phyloP scores from a whole-genome alignment of 2,797 vertebrate species.

The Cygnus olor region DNA sequence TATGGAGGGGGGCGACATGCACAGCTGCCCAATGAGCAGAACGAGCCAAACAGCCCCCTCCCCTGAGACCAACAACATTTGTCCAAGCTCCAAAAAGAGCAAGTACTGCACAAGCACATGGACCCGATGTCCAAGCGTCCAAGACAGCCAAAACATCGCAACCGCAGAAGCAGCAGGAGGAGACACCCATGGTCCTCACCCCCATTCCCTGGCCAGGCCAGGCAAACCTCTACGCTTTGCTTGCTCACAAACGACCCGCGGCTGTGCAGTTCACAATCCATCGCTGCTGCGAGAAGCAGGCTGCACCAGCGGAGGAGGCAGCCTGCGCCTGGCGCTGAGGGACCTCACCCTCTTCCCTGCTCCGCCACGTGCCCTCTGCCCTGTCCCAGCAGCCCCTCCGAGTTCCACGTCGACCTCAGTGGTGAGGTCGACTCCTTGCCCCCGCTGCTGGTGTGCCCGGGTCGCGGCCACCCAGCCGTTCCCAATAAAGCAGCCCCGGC shows the following conservation, averaged over 20 bases:
- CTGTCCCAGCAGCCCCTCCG: not conserved
- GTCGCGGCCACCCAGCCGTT: not conserved
- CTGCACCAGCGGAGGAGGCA: not conserved
- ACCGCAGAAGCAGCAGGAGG: not conserved
- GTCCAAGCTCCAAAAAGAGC: not conserved
- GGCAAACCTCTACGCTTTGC: not conserved
- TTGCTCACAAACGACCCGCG: not conserved
- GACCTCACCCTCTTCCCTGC: not conserved
- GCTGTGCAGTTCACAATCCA: too few relatives aligned
- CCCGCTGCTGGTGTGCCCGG: not conserved
- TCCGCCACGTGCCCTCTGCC: not conserved
- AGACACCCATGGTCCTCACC: too few relatives aligned
- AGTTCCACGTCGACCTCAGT: not conserved
- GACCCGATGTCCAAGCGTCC: accelerated
- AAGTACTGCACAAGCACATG: accelerated
- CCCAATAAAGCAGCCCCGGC: not conserved
- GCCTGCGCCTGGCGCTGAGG: too few relatives aligned
- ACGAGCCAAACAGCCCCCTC: not conserved
- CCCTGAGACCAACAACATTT: not conserved
- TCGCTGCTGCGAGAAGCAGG: not conserved
- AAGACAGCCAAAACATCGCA: accelerated
- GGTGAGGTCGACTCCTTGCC: not conserved
- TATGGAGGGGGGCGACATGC: accelerated
- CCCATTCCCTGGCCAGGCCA: not conserved
- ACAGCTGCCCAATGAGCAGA: accelerated